Evolutionary conservation across 1,140 invertebrate genomes (phyloP).

Genomic region (Mactra quadrangularis): DNA sequence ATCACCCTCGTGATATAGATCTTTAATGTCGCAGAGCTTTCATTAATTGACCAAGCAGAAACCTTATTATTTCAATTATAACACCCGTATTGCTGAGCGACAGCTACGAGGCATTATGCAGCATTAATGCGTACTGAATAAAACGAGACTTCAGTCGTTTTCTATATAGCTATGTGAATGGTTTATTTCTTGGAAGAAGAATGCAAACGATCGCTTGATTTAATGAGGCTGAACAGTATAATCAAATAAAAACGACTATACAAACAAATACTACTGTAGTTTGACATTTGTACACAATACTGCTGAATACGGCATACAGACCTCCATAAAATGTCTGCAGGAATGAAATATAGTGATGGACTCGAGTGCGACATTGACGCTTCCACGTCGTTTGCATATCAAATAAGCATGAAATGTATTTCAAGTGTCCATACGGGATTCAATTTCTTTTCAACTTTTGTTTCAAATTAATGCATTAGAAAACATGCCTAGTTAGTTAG

Average conservation of each 20-base stretch:
- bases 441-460: no score
- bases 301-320: no score
- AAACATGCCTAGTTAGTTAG: no score
- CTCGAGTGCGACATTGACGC: no score
- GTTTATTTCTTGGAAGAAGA: conserved; percentile 58
- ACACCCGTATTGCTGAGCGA: conserved; percentile 52
- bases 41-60: conserved; percentile 61
- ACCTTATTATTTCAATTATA: conserved; percentile 60
- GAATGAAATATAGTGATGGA: no score
- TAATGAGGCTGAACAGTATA: conserved; percentile 28
- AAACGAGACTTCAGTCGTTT: neutral
- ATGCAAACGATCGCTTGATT: conserved; percentile 54
- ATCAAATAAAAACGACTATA: conserved; percentile 35
- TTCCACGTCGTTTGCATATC: no score
- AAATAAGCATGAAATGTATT: neutral
- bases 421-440: neutral
- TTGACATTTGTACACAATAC: neutral
- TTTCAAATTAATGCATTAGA: no score
- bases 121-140: conserved; percentile 22
- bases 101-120: neutral
- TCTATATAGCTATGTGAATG: conserved; percentile 26
- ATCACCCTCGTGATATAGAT: conserved; percentile 39
- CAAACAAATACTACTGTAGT: conserved; percentile 6
- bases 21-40: conserved; percentile 5
- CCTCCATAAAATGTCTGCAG: no score